Conservation (phyloP, 2,888 invertebrate genomes). For the Standfussiana lucernea region DNA sequence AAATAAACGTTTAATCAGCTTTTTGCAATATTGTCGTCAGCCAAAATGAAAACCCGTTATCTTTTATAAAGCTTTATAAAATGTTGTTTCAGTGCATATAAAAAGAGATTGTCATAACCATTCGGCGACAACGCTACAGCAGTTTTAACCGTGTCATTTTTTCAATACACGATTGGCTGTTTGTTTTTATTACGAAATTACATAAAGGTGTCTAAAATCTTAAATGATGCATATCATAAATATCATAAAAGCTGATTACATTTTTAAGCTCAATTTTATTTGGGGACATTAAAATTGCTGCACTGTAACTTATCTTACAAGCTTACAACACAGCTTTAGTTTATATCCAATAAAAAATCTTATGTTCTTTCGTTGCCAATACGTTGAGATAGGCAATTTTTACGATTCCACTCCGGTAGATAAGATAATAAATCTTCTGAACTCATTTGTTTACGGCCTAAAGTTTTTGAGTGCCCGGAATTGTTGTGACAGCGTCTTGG, state of each 20-base stretch:
- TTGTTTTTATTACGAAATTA: background rate
- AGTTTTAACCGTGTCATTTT: background rate
- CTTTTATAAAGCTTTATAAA: slow-evolving; percentile 32
- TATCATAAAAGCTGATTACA: background rate
- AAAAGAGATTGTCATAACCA: slow-evolving; percentile 14
- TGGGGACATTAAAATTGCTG: background rate
- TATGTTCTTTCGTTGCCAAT: slow-evolving; percentile 39
- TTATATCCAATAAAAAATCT: slow-evolving; percentile 54
- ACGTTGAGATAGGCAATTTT: slow-evolving; percentile 48
- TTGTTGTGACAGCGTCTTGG: slow-evolving; percentile 44
- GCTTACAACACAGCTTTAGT: slow-evolving; percentile 25
- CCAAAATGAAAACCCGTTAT: slow-evolving; percentile 11
- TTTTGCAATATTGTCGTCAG: slow-evolving; percentile 20
- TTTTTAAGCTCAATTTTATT: background rate
- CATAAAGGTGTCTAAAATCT: background rate
- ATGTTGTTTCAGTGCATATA: slow-evolving; percentile 16
- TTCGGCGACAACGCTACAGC: background rate
- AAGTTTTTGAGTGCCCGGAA: slow-evolving; percentile 65
- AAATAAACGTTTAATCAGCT: slow-evolving; percentile 21
- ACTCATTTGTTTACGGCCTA: slow-evolving; percentile 65
- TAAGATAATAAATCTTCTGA: slow-evolving; percentile 56
- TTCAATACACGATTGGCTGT: background rate
- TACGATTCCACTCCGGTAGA: slow-evolving; percentile 53
- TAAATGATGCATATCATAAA: background rate
- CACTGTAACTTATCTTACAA: slow-evolving; percentile 2